Base-by-base conservation (phyloP, 2,113 vertebrate genomes). In the Hyaena hyaena region DNA sequence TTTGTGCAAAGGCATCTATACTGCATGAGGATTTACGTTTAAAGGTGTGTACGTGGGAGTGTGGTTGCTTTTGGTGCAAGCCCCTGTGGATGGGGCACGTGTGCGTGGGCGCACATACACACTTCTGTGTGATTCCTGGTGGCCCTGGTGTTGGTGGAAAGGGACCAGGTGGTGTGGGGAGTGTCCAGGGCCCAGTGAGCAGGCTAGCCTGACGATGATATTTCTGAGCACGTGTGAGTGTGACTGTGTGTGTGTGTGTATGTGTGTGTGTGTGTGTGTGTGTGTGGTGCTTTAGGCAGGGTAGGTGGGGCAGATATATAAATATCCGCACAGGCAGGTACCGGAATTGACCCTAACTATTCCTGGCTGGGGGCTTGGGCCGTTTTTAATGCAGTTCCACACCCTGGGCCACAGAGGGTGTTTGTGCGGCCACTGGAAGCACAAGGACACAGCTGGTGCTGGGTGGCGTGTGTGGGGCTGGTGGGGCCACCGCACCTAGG, bases 261-360 rank as follows among this genome's bases (percentile, higher is more conserved):
- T 35, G 58, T 21, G 61, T 26, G 53, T 39, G 55, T 31, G 35
- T 17, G 7, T 14, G 33, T 26, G 24, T 11, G 39, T 35, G 58
- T 69, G 39, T 63, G 45, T 55, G 80, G n/a, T 74, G 45, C 35
- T 69, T 84, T 35, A 77, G 74, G 69, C 28, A 23, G 35, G 6
- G 68, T 0, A 17, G 85, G 87, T 6, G 12, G 73, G 61, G 74
- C 23, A 39, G 84, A 48, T 53, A 39, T 33, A 95, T 80, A 97
- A 98, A 98, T 96, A 97, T 53, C 26, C 79, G 48, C 90, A 58
- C 19, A 4, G 24, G 74, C 96, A 98, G 97, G 96, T 90, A 96
- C 76, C 28, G 53, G 87, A 97, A 96, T 43, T 28, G 77, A 95
- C 87, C 86, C 82, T 63, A 39, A 88, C 97, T 96, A 90, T 97